These are phyloP conservation scores for Calcarius lapponicus DNA, from an alignment of 2,797 vertebrate genomes.

Conservation along the genomic window DNA sequence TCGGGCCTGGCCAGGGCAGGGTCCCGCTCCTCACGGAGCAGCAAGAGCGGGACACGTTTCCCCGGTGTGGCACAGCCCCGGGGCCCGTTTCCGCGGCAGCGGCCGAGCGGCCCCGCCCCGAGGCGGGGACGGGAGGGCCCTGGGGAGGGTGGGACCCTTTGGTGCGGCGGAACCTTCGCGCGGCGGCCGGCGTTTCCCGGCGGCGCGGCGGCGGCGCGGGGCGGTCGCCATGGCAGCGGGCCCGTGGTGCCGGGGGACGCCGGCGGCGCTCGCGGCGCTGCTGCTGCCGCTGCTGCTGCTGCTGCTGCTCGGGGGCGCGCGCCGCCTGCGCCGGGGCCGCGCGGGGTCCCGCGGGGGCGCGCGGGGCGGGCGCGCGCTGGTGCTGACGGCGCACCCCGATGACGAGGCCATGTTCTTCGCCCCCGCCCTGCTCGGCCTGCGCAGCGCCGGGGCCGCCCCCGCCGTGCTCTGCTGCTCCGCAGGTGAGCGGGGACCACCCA, in stretches of 20 bases:
- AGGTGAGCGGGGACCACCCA: slow-evolving; percentile 79
- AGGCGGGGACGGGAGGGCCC: not conserved
- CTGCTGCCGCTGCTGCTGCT: not conserved
- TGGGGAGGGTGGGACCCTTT: not conserved
- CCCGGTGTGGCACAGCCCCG: accelerated
- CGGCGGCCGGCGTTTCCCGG: not conserved
- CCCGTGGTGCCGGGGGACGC: not conserved
- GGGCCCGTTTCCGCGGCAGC: not conserved
- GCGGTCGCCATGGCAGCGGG: slow-evolving; percentile 5
- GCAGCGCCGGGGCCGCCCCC: slow-evolving; percentile 69
- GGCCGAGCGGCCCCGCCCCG: not conserved
- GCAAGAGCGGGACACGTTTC: not conserved
- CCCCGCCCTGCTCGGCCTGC: slow-evolving; percentile 84
- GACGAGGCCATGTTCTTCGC: slow-evolving; percentile 98
- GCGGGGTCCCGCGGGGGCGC: not conserved
- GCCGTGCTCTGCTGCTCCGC: slow-evolving; percentile 90
- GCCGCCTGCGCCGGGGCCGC: not conserved
- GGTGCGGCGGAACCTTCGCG: not conserved
- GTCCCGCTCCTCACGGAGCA: not conserved
- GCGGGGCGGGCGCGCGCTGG: slow-evolving; percentile 26
- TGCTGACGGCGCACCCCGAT: slow-evolving; percentile 92
- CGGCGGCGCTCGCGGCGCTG: not conserved
- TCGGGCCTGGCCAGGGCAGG: not conserved
- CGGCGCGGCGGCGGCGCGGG: not conserved
- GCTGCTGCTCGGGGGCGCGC: too few species aligned